A percentile compares a stretch with the other conserved stretches of the same genome.
Conservation (phyloP, 2,113 vertebrate species). For the Thamnaconus septentrionalis region DNA sequence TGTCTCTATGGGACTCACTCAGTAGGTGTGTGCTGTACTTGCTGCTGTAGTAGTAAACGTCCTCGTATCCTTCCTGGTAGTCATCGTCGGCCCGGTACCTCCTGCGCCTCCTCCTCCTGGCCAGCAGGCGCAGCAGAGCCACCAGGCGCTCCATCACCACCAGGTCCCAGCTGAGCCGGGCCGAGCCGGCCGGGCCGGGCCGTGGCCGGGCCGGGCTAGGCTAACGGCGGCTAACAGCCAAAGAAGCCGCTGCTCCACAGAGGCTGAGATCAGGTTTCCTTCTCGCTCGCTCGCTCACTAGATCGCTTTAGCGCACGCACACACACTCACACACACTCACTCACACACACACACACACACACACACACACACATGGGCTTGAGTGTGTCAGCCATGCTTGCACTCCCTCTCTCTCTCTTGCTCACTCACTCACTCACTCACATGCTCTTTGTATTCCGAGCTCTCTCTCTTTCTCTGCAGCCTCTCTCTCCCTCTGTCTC, state of each 20-base stretch:
- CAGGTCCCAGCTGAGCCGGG: slow-evolving; percentile 18
- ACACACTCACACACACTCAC: slow-evolving; percentile 22
- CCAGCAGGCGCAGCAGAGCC: slow-evolving; percentile 92
- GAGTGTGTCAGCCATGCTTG: no score
- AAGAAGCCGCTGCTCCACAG: slow-evolving; percentile 33
- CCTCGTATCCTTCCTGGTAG: slow-evolving; percentile 98
- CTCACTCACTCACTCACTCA: slow-evolving; percentile 28
- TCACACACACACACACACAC: slow-evolving; percentile 29
- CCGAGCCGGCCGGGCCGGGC: slow-evolving; percentile 23
- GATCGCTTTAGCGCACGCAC: no score
- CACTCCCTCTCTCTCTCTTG: neutral
- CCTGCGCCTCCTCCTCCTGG: slow-evolving; percentile 92
- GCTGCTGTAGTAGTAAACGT: slow-evolving; percentile 93
- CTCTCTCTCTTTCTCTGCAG: slow-evolving; percentile 39
- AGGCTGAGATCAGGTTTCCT: slow-evolving; percentile 57
- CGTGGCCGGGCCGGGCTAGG: slow-evolving; percentile 15
- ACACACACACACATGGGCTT: slow-evolving; percentile 4
- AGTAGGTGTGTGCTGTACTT: slow-evolving; percentile 81
- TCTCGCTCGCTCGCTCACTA: slow-evolving; percentile 13
- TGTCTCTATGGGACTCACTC: slow-evolving; percentile 76
- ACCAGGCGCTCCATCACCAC: slow-evolving; percentile 89
- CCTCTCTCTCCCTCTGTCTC: slow-evolving; percentile 31
- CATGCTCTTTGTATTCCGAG: slow-evolving; percentile 61
- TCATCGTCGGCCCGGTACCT: slow-evolving; percentile 97
- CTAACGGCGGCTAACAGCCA: slow-evolving; percentile 23